phyloP scores from a whole-genome alignment of 2,113 vertebrate species.

The Pygoscelis antarcticus region DNA sequence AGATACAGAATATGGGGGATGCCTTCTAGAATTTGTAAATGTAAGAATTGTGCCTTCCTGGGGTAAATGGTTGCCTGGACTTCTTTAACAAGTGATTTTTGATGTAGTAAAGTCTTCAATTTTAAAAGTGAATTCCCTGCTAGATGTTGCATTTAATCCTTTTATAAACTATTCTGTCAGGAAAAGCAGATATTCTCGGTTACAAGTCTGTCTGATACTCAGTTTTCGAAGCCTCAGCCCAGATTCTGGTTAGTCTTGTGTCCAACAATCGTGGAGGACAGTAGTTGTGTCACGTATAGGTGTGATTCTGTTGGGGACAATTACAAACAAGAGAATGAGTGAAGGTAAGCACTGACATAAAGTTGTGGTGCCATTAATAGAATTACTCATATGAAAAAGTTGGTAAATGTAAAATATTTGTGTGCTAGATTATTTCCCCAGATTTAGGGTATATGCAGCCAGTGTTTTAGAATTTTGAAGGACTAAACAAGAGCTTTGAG shows the following conservation, averaged over 20 bases:
- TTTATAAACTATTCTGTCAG: background rate
- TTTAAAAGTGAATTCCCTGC: background rate
- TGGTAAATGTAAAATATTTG: background rate
- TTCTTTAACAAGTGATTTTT: background rate
- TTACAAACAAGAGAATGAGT: background rate
- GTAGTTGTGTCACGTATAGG: background rate
- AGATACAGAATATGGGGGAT: background rate
- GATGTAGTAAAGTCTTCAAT: background rate
- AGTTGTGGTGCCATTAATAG: background rate
- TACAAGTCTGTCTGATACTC: background rate
- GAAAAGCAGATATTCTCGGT: background rate
- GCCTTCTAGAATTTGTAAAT: background rate
- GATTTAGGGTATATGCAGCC: background rate
- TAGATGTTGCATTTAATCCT: background rate
- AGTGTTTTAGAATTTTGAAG: background rate
- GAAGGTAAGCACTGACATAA: background rate
- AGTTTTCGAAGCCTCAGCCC: background rate
- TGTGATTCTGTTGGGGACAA: background rate
- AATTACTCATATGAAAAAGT: background rate
- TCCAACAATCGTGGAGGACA: rapidly evolving
- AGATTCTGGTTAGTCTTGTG: background rate
- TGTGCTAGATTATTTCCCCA: background rate
- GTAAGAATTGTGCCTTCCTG: background rate
- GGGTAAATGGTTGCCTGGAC: background rate
- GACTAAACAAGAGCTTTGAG: background rate